A percentile compares a stretch with the other conserved stretches of the same genome.
These are phyloP conservation scores for Atta colombica DNA, from an alignment of 1,140 invertebrate species.

Conservation along the genomic window DNA sequence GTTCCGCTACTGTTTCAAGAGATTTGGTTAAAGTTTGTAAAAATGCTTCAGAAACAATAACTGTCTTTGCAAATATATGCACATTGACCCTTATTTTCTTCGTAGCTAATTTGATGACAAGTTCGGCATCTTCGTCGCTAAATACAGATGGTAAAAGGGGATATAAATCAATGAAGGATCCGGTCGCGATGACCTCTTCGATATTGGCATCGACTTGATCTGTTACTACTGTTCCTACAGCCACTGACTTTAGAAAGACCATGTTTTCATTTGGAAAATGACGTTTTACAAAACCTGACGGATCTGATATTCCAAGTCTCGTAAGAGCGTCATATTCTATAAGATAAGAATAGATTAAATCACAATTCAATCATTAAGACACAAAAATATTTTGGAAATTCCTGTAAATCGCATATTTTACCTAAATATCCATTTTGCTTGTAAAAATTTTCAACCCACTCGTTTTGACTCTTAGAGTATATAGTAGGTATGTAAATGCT, in stretches of 20 bases:
- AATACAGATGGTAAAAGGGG: constrained; percentile 93
- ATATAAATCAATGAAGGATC: constrained; percentile 93
- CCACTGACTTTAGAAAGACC: constrained; percentile 92
- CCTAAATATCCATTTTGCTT: constrained; percentile 97
- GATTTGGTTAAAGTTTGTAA: constrained; percentile 90
- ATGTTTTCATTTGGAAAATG: constrained; percentile 92
- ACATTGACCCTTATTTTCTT: constrained; percentile 84
- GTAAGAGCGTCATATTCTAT: constrained; percentile 95
- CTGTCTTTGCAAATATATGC: constrained; percentile 80
- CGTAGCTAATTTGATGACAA: constrained; percentile 90
- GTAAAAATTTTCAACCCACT: constrained; percentile 97
- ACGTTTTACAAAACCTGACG: constrained; percentile 93
- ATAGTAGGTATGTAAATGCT: constrained; percentile 95
- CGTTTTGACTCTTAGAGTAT: constrained; percentile 94
- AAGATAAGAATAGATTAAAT: constrained; percentile 67
- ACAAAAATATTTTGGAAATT: neutral
- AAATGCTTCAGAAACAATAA: constrained; percentile 86
- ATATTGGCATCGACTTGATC: constrained; percentile 94
- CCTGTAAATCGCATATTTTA: constrained; percentile 77
- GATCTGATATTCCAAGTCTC: constrained; percentile 95
- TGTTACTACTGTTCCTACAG: constrained; percentile 91
- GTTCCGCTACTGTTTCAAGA: constrained; percentile 90
- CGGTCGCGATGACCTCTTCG: constrained; percentile 93
- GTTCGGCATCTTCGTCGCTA: constrained; percentile 91
- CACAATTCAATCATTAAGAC: no score